Evolutionary conservation across 2,113 vertebrate species (phyloP), one percentile per base, ranked within the genome.

Genomic region (Salvator merianae): DNA sequence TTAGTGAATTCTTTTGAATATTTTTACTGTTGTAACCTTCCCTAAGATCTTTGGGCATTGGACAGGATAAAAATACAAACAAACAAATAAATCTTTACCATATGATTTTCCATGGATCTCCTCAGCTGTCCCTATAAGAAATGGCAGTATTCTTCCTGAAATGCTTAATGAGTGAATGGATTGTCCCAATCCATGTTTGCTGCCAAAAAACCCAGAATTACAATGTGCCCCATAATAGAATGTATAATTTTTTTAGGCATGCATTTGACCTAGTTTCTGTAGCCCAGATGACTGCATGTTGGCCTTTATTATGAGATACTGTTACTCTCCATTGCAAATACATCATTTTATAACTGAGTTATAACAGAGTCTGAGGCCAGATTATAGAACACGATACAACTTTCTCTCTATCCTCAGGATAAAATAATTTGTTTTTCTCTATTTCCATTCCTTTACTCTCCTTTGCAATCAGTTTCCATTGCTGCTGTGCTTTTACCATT

Each of bases 361-460:
- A 7, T 26, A 12, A 55, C 26, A 18, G 32, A 38, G 18, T 63
- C 40, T 59, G 66, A 71, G 47, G 55, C 40, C 62, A 66, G 62
- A 53, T 55, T 36, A 59, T 18, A 62, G 22, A 43, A 20, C 36
- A 62, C 32, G 79, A 84, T 63, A 43, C 69, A 32, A 79, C 53
- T 84, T 79, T 53, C 68, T 84, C 50, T 63, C 10, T 84, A 40
- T 68, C 68, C 83, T 84, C 43, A 79, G 73, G 82, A 59, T 84
- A 70, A 76, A 68, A 68, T n/a, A 62, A 53, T 72, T n/a, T 62
- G 50, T 59, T 84, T 40, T 59, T 34, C 68, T 71, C 50, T 18
- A 26, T n/a, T 36, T 66, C 36, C 53, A 30, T 30, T 14, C 13
- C 38, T 2, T 5, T 43, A 78, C 30, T 70, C 78, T 32, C 83